These are phyloP conservation scores for Rhagoletis zephyria DNA, from an alignment of 1,140 invertebrate genomes.

Conservation along the genomic window DNA sequence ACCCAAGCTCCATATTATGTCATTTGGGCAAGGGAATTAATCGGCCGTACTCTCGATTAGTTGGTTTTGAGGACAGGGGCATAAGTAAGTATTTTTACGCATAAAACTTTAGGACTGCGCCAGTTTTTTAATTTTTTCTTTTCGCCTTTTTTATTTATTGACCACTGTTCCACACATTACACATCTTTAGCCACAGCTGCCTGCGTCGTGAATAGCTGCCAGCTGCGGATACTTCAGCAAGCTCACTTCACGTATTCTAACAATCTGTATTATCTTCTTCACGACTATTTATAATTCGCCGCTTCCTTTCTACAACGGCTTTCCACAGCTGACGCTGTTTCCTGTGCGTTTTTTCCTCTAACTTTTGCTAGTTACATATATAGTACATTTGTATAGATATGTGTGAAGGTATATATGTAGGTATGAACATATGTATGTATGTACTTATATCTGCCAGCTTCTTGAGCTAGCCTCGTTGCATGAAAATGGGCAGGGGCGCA, in stretches of 20 bases:
- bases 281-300: background rate
- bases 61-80: too few species aligned
- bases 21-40: too few species aligned
- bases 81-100: too few species aligned
- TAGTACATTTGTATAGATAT: too few species aligned
- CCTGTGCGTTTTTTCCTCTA: background rate
- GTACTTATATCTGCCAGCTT: background rate
- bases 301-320: background rate
- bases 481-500: background rate
- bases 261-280: background rate
- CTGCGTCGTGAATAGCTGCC: background rate
- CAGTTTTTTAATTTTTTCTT: too few species aligned
- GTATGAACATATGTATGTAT: too few species aligned
- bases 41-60: too few species aligned
- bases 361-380: background rate
- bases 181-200: background rate
- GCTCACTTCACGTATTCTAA: background rate
- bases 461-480: background rate
- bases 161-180: background rate
- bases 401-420: too few species aligned
- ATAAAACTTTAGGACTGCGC: too few species aligned
- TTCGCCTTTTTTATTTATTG: background rate
- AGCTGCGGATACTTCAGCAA: background rate
- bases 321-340: conserved; percentile 9
- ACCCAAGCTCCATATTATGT: too few species aligned